Evolutionary conservation across 23 tunicate species (phyloP), one percentile per base, ranked within the genome.

Genomic region (Botrylloides violaceus): DNA sequence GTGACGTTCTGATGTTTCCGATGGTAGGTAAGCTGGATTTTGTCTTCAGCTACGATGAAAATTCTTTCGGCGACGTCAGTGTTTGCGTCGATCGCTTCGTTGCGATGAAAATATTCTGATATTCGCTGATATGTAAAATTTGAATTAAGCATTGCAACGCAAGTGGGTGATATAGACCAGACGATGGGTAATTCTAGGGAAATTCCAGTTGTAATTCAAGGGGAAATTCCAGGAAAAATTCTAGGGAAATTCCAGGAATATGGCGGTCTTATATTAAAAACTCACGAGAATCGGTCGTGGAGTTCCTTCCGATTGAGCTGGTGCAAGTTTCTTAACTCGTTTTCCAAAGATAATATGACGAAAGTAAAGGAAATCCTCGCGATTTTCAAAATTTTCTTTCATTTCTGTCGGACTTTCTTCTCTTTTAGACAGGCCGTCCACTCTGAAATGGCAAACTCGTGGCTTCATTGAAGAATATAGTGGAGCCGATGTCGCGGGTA

Each of bases 11-110:
- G 59, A 53, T 95, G 81, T 30, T 95, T 68, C 29, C 89, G 68
- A 38, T 95, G 99, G 62, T 78, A 95, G 31, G 81, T 72, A 3
- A 95, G 37, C 32, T 75, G 81, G 75, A 95, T 83, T 53, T 95
- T 95, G 50, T 95, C 99, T 33, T 95, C 96, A 29, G 89, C 66
- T 47, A 95, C 28, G 48, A 87, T 49, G 64, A 87, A 95, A 34
- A 71, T 61, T 53, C 76, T 76, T 29, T 79, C 91, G 15, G 83
- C 82, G 2, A 95, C 59, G 75, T 95, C 96, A 2, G 81, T 86
- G 76, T 87, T 82, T 25, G 99, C 99, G 0, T 75, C 71, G 29
- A 77, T 70, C 18, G 55, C 71, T 26, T 33, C 66, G 49, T 95
- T 87, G 58, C 99, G 91, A 43, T 79, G 80, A 72, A 95, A 95